phyloP scores from a whole-genome alignment of 1,140 invertebrate species.

The Planococcus citri region DNA sequence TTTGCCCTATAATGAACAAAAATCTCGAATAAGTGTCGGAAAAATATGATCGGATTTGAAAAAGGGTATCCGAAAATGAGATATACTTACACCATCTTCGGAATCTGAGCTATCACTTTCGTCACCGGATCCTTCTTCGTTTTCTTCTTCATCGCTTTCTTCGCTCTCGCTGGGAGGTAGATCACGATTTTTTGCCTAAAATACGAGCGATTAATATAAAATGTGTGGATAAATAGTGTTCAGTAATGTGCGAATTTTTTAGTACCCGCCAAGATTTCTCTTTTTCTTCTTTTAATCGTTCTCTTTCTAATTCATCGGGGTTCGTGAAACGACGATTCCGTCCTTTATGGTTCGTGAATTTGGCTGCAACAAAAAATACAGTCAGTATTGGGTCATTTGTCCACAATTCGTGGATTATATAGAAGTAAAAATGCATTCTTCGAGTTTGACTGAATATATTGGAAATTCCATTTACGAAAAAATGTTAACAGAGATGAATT shows the following conservation, averaged over 20 bases:
- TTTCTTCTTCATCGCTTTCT: constrained; percentile 30
- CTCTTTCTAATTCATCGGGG: constrained; percentile 79
- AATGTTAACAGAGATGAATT: too few species aligned
- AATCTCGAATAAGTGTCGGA: too few species aligned
- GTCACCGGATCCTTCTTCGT: constrained; percentile 27
- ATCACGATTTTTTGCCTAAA: constrained; percentile 15
- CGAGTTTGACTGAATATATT: too few species aligned
- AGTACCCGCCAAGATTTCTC: constrained; percentile 48
- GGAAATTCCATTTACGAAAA: too few species aligned
- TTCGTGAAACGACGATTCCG: constrained; percentile 83
- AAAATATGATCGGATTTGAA: constrained; percentile 16
- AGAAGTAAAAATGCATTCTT: too few species aligned
- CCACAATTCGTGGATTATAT: too few species aligned
- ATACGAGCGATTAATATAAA: too few species aligned
- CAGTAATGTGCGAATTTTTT: background rate
- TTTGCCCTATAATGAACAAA: too few species aligned
- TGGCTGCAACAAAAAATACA: constrained; percentile 54
- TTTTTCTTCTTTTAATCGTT: constrained; percentile 60
- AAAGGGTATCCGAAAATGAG: background rate
- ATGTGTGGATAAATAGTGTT: background rate
- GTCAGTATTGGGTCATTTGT: background rate
- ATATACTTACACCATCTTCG: constrained; percentile 9
- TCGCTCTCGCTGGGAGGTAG: constrained; percentile 9
- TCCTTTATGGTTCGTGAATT: constrained; percentile 83
- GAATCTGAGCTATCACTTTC: background rate